These are phyloP conservation scores for Etheostoma spectabile DNA, from an alignment of 2,113 vertebrate species.

Conservation along the genomic window DNA sequence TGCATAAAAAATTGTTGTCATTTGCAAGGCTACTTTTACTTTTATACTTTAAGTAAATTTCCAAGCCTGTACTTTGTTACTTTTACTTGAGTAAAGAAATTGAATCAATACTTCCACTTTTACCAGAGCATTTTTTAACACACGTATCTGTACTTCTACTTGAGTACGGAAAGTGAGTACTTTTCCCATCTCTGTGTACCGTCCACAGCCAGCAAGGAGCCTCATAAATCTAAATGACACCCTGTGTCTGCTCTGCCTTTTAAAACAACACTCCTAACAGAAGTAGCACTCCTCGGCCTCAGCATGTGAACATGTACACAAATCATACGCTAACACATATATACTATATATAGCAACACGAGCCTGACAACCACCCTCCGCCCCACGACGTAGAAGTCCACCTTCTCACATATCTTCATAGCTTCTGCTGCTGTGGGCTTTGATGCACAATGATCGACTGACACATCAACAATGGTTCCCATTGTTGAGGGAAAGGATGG, in stretches of 20 bases:
- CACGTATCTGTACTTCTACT: no score
- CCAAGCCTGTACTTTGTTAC: no score
- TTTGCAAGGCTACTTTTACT: no score
- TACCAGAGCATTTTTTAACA: no score
- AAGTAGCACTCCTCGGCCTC: constrained; percentile 7
- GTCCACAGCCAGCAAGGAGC: constrained; percentile 31
- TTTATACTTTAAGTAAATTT: no score
- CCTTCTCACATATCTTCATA: constrained; percentile 17
- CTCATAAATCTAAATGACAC: constrained; percentile 72
- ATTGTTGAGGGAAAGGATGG: constrained; percentile 40
- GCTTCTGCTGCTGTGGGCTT: constrained; percentile 11
- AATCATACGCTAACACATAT: not conserved
- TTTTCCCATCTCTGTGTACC: no score
- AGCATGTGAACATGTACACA: constrained; percentile 34
- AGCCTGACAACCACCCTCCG: constrained; percentile 15
- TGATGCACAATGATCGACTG: constrained; percentile 21
- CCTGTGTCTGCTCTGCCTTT: constrained; percentile 54
- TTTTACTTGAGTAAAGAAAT: no score
- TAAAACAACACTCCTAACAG: constrained; percentile 55
- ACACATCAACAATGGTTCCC: constrained; percentile 17
- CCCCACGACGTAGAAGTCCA: not conserved
- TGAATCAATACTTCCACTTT: no score
- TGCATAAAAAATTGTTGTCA: no score
- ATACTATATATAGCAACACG: not conserved
- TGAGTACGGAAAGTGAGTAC: no score